These are phyloP conservation scores for Eulithis testata DNA, from an alignment of 2,888 invertebrate genomes.

Conservation along the genomic window DNA sequence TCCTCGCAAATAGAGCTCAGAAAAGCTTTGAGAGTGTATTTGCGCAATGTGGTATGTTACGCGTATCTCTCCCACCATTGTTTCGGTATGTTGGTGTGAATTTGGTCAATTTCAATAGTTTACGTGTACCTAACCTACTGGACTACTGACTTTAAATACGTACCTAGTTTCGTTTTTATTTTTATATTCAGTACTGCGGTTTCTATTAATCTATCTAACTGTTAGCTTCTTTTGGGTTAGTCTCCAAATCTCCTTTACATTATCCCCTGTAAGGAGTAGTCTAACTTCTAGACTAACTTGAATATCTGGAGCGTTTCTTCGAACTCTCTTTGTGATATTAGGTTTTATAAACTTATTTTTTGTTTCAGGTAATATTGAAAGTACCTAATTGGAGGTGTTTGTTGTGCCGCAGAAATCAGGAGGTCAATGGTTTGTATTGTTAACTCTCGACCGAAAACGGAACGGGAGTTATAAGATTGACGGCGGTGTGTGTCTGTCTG, in stretches of 20 bases:
- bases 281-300: no score
- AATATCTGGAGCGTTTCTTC: neutral
- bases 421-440: no score
- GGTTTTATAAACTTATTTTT: slow-evolving; percentile 14
- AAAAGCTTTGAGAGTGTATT: slow-evolving; percentile 12
- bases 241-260: no score
- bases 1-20: slow-evolving; percentile 21
- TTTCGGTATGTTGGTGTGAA: slow-evolving; percentile 36
- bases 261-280: no score
- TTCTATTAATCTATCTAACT: neutral
- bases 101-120: slow-evolving; percentile 33
- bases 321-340: neutral
- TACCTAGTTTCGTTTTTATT: neutral
- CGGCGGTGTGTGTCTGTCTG: no score
- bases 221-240: no score
- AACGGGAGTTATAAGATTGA: no score
- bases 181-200: neutral
- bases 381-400: neutral
- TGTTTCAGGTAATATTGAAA: slow-evolving; percentile 38
- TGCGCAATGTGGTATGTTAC: slow-evolving; percentile 24
- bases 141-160: neutral
- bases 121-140: neutral
- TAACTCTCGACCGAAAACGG: no score
- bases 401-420: slow-evolving; percentile 1
- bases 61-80: slow-evolving; percentile 34